These are phyloP conservation scores for Vimba vimba DNA, from an alignment of 2,113 vertebrate species.

Conservation along the genomic window DNA sequence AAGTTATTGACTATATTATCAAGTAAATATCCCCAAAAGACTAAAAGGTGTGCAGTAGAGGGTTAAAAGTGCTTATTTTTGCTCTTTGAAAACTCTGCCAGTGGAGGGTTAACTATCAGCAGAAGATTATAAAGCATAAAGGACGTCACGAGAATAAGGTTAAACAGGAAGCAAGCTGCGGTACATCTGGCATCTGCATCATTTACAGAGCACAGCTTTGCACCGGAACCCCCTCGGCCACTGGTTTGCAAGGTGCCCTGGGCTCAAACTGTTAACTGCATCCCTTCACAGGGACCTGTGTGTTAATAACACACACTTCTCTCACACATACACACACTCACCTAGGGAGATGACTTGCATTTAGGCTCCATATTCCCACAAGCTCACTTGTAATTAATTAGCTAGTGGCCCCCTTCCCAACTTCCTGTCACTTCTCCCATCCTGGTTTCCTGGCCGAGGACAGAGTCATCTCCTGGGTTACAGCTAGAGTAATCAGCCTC, in stretches of 20 bases:
- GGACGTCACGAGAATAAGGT: background rate
- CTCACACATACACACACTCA: constrained; percentile 5
- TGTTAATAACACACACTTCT: constrained; percentile 34
- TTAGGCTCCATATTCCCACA: constrained; percentile 82
- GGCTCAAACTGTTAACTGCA: constrained; percentile 65
- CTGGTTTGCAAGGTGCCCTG: constrained; percentile 30
- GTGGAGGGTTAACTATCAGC: background rate
- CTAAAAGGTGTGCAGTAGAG: no score
- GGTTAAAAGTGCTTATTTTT: no score
- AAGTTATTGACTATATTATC: no score
- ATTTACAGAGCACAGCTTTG: constrained; percentile 6
- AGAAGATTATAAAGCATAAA: background rate
- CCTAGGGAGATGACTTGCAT: constrained; percentile 70
- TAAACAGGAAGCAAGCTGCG: background rate
- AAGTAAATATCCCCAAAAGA: no score
- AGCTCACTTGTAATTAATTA: constrained; percentile 87
- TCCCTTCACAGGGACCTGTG: constrained; percentile 61
- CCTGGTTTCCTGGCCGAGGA: constrained; percentile 26
- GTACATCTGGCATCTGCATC: constrained; percentile 21
- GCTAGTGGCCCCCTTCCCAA: constrained; percentile 72
- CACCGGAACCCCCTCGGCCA: constrained; percentile 10
- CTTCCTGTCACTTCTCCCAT: constrained; percentile 31
- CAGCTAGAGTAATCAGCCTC: constrained; percentile 37
- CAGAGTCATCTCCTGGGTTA: constrained; percentile 26
- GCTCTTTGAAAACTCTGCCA: background rate